Base-by-base conservation (phyloP, 1,140 invertebrate genomes). In the Drosophila athabasca region DNA sequence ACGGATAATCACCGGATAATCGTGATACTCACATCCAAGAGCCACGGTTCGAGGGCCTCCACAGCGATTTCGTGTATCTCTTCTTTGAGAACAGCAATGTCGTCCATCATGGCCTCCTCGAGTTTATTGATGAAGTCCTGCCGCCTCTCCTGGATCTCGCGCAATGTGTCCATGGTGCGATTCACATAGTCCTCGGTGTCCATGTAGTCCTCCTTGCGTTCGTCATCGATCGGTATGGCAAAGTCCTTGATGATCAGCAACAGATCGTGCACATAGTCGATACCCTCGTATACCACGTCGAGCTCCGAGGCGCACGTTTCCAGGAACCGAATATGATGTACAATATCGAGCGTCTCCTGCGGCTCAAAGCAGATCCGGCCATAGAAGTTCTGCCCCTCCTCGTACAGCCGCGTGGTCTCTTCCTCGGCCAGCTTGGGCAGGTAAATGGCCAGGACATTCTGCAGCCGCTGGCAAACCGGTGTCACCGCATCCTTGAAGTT, bases 241-340 rank as follows among this genome's bases (percentile, higher is more conserved):
- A 94, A 96, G 73, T 95, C 94, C 61, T 95, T 95, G 71, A 95
- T 95, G 6, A 96, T 93, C 49, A 95, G 93, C 81, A 96, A 95
- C 54, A 96, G 90, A 71, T 96, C 95, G 80, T 95, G 95, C 1
- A 95, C 93, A 80, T 96, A 94, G 75, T 95, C 94, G 3, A 95
- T 91, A 50, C 94, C 92, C 17, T 83, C 83, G 80, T 96, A 95
- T 81, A 96, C 92, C 1, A 92, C 91, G 44, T 95, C 94, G 29
- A 95, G 93, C 91, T 93, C 93, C 26, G 91, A 78, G 62, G 93
- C 92, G 29, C 95, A 93, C 51, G 93, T 91, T 60, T 96, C 95
- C 1, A 96, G 82, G 85, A 95, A 96, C 19, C 93, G 93, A 1
- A 97, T 92, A 70, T 94, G 95, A 31, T 93, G 91, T 0, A 96